Evolutionary conservation across 2,888 invertebrate species (phyloP), one percentile per base, ranked within the genome.

Genomic region (Apamea anceps): DNA sequence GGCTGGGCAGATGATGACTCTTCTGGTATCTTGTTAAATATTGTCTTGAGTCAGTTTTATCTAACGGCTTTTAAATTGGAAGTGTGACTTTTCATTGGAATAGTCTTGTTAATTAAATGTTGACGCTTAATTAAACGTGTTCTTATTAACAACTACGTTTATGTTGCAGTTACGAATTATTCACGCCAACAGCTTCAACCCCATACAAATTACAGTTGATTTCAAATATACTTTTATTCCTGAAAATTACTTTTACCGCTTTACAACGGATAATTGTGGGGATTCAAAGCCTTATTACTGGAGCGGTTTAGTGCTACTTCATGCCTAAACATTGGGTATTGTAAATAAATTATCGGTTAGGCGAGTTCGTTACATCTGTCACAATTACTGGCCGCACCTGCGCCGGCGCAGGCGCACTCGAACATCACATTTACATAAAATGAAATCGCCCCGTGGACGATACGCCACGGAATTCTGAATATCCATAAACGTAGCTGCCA

Each of bases 401-500:
- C 82, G 82, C 75, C 72, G 79, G 82, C 90, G 86, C 87, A 78
- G 80, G 78, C 86, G 82, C 84, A 85, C 84, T 86, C 77, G 66
- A 91, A 90, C 90, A 92, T 85, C 90, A 88, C 94, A 96, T 96
- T 96, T 95, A 96, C 96, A 96, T 96, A 96, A 96, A 96, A 95
- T 90, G 92, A 95, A 95, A 95, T 95, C 94, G 93, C 93, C 94
- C 93, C 92, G 92, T 93, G 93, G 93, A 94, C 93, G 94, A 94
- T 95, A 94, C 95, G 87, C 95, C 94, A 94, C 94, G 96, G 96
- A 96, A 96, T 96, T 96, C 95, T 90, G 95, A 96, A 96, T 95
- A 96, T 95, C 96, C 96, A 96, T 96, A 96, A 96, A 96, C 94
- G 95, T 96, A 94, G 96, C 96, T 96, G 96, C 92, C 96, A 96